A percentile compares a stretch with the other conserved stretches of the same genome.
Evolutionary conservation across 2,113 vertebrate species (phyloP).

Genomic region (Caloenas nicobarica): DNA sequence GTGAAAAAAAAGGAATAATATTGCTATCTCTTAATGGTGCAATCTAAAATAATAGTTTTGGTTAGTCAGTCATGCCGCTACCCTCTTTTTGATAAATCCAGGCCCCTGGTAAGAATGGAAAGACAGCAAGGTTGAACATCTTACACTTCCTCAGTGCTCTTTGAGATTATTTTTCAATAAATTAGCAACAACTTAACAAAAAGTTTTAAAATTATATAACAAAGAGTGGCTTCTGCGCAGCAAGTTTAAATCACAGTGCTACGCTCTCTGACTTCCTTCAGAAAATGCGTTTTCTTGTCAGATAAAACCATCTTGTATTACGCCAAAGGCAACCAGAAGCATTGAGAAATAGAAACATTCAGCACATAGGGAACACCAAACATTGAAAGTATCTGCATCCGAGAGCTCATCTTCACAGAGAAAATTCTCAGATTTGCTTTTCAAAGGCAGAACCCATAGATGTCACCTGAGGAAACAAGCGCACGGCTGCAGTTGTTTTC

Average conservation of each 20-base stretch:
- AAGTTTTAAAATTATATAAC: conserved; percentile 31
- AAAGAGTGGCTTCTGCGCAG: conserved; percentile 2
- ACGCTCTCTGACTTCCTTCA: conserved; percentile 27
- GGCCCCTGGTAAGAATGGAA: conserved; percentile 1
- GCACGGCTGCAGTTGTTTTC: not conserved
- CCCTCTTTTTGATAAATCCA: not conserved
- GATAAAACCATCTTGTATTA: not conserved
- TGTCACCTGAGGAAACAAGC: not conserved
- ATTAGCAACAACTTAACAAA: conserved; percentile 53
- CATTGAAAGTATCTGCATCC: not conserved
- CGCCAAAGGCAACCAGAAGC: not conserved
- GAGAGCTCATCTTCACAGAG: not conserved
- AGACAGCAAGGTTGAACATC: conserved; percentile 7
- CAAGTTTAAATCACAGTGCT: conserved; percentile 21
- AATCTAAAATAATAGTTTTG: conserved; percentile 3
- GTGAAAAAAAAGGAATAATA: not conserved
- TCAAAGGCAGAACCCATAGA: not conserved
- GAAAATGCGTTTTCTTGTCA: conserved; percentile 53
- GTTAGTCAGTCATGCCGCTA: not conserved
- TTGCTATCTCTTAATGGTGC: not conserved
- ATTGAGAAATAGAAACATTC: not conserved
- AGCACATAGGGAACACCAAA: not conserved
- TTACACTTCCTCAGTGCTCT: conserved; percentile 38
- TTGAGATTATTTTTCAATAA: conserved; percentile 47
- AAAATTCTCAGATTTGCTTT: not conserved